phyloP scores from a whole-genome alignment of 2,797 vertebrate species.

The Sebastolobus alascanus region DNA sequence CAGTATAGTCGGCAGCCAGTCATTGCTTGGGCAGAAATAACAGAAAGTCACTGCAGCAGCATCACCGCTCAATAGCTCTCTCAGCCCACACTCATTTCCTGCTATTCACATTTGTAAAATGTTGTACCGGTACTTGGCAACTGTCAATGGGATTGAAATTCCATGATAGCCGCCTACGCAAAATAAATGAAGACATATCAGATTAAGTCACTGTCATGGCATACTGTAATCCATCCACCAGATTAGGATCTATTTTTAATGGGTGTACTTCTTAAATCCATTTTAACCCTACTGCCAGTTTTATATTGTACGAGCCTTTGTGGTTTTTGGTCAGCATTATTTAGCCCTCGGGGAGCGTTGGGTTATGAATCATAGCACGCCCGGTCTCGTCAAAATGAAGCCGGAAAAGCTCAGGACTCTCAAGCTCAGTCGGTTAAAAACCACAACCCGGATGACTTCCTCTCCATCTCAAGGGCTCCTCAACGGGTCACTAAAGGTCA shows the following conservation, averaged over 20 bases:
- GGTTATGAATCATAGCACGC: constrained; percentile 34
- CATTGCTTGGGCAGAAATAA: constrained; percentile 64
- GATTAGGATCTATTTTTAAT: constrained; percentile 36
- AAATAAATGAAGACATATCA: constrained; percentile 62
- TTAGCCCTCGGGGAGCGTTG: constrained; percentile 8
- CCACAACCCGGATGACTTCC: constrained; percentile 12
- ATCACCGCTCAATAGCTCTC: constrained; percentile 59
- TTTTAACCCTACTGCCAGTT: constrained; percentile 15
- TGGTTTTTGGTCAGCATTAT: constrained; percentile 32
- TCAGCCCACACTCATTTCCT: constrained; percentile 65
- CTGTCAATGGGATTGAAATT: constrained; percentile 59
- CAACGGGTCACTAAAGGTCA: constrained; percentile 67
- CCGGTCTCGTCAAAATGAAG: constrained; percentile 37
- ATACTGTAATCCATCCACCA: constrained; percentile 25
- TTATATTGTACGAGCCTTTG: constrained; percentile 12
- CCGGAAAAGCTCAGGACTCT: constrained; percentile 29
- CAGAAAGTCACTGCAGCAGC: constrained; percentile 57
- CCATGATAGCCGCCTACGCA: constrained; percentile 39
- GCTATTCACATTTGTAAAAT: constrained; percentile 65
- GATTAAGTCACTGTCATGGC: constrained; percentile 40
- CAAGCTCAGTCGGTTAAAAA: constrained; percentile 34
- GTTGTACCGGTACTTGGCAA: constrained; percentile 56
- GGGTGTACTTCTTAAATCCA: constrained; percentile 14
- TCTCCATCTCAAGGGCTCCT: constrained; percentile 37
- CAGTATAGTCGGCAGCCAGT: constrained; percentile 69